A percentile compares a stretch with the other conserved stretches of the same genome.
These are phyloP conservation scores for Polymixis flavicincta DNA, from an alignment of 2,888 invertebrate genomes.

Conservation along the genomic window DNA sequence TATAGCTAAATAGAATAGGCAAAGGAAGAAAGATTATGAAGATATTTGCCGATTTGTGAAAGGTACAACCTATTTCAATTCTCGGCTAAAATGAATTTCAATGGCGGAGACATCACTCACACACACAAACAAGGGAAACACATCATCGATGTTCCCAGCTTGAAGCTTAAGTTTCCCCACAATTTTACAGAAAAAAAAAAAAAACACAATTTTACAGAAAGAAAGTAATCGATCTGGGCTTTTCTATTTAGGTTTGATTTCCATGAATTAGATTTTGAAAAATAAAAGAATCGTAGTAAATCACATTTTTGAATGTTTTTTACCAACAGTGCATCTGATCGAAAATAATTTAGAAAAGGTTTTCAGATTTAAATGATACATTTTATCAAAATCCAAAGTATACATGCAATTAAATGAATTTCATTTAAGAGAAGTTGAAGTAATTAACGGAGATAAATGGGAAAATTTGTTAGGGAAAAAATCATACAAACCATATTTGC, in stretches of 20 bases:
- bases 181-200: not conserved
- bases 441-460: not conserved
- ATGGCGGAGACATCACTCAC: slow-evolving; percentile 88
- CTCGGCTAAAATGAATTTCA: slow-evolving; percentile 87
- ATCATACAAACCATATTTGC: not conserved
- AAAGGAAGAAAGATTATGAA: slow-evolving; percentile 82
- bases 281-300: not conserved
- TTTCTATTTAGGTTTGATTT: not conserved
- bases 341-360: not conserved
- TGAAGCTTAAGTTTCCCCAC: slow-evolving; percentile 6
- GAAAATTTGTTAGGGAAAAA: too few species aligned
- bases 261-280: not conserved
- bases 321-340: too few species aligned
- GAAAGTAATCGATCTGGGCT: not conserved
- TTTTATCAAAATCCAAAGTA: not conserved
- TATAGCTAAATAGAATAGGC: slow-evolving; percentile 82
- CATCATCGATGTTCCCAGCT: slow-evolving; percentile 77
- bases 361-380: not conserved
- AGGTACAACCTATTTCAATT: slow-evolving; percentile 87
- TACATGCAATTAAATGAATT: not conserved
- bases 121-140: slow-evolving; percentile 78
- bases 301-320: too few species aligned
- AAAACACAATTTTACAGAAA: too few species aligned
- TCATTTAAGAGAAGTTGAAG: not conserved
- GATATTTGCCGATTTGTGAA: slow-evolving; percentile 88